Evolutionary conservation across 2,888 invertebrate species (phyloP).

Genomic region (Drosophila differens): DNA sequence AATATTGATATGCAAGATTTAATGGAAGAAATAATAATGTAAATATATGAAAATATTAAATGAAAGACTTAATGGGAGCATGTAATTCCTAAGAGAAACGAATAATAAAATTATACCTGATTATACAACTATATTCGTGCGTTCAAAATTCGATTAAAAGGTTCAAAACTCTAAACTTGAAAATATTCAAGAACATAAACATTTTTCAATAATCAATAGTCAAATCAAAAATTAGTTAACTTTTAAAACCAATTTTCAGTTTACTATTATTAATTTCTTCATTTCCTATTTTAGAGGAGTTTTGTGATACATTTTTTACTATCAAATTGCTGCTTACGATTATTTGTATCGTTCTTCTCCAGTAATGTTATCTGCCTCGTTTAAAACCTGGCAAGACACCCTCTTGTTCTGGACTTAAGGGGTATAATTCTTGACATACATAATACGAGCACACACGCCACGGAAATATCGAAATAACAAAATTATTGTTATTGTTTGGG

Average conservation of each 20-base stretch:
- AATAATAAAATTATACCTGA: neutral
- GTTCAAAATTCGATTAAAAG: neutral
- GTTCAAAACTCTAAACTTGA: neutral
- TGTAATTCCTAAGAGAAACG: neutral
- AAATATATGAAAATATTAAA: too few relatives aligned
- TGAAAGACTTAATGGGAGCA: neutral
- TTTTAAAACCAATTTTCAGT: fast-evolving
- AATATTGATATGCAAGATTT: neutral
- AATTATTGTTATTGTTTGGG: slow-evolving; percentile 77
- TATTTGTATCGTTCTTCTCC: neutral
- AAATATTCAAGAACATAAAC: neutral
- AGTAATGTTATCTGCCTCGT: fast-evolving
- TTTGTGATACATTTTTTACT: neutral
- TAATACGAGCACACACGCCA: slow-evolving; percentile 28
- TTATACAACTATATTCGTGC: neutral
- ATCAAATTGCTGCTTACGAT: neutral
- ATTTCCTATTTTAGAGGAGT: neutral
- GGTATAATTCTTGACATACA: slow-evolving; percentile 31
- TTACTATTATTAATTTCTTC: neutral
- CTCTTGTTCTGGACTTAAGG: neutral
- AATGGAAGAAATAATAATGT: neutral
- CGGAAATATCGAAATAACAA: slow-evolving; percentile 80
- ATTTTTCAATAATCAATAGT: neutral
- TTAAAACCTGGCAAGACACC: neutral
- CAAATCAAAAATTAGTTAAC: fast-evolving